Evolutionary conservation across 2,888 invertebrate species (phyloP), one percentile per base, ranked within the genome.

Genomic region (Slavum lentiscoides): DNA sequence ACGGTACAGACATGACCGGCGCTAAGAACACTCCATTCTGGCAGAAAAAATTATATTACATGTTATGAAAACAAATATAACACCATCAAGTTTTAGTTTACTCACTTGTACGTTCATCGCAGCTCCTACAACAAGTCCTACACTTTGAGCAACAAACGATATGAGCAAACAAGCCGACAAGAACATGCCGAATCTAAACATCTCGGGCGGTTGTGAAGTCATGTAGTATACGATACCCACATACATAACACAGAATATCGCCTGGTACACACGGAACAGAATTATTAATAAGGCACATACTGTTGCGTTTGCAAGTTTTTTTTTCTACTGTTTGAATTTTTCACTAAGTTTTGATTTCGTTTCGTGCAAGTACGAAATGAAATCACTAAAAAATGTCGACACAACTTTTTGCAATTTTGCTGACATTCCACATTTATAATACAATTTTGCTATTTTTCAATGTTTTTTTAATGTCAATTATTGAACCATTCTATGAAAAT

Each of bases 21-120:
- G 97, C 97, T 84, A 98, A 89, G 89, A 97, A 98, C 75, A 97
- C 97, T 49, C 97, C 97, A 86, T 96, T 96, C 92, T 97, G 88
- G 23, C 86, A 85, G 37, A 6, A 8, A 58, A 43, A 21, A 23
- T 11, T 19, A 6, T 3, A 61, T 73, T 73, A 21, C 7, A 4
- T 30, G 11, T 43, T 7, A 39, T 43, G 17, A 68, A 30, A 13
- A 21, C 19, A 9, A 61, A 61, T 23, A 11, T 21, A 61, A 23
- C 39, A 55, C 21, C 66, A 19, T 39, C 8, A 39, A 43, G 39
- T 23, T 43, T 43, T 37, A 55, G n/a, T 74, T 64, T 49, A 80
- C 82, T 85, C 86, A 92, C 92, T 90, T 92, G 93, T 17, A 96
- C 94, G 85, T 94, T 95, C 92, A 96, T 96, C 9, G 96, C 97